These are phyloP conservation scores for Spheniscus humboldti DNA, from an alignment of 2,797 vertebrate species.

Conservation along the genomic window DNA sequence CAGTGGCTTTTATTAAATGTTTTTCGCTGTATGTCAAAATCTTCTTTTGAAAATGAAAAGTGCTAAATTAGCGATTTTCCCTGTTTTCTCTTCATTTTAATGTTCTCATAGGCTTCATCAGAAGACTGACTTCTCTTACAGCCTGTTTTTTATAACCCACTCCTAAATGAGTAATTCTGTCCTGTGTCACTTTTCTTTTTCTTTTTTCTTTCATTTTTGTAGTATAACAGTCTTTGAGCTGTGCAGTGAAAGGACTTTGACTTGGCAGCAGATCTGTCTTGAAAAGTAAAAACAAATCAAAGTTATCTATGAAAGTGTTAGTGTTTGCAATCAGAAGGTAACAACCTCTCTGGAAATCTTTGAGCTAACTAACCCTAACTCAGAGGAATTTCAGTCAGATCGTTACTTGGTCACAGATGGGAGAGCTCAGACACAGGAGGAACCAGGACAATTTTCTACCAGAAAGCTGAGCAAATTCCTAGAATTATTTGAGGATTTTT, in stretches of 20 bases:
- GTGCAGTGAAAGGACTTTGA: not conserved
- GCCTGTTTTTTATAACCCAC: not conserved
- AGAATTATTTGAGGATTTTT: not conserved
- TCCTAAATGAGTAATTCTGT: not conserved
- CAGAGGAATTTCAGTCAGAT: not conserved
- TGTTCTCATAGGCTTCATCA: not conserved
- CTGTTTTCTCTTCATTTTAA: not conserved
- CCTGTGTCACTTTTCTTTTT: too few relatives aligned
- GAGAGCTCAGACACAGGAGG: not conserved
- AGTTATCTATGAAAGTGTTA: not conserved
- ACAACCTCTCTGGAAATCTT: not conserved
- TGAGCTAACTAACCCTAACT: not conserved
- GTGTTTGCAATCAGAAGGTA: not conserved
- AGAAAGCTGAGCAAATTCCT: not conserved
- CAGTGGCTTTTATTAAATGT: not conserved
- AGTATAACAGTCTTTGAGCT: not conserved
- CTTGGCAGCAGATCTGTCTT: not conserved
- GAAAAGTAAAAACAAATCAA: not conserved
- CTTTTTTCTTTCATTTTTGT: not conserved
- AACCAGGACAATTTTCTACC: not conserved
- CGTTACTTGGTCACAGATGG: not conserved
- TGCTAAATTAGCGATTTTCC: not conserved
- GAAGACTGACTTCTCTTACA: not conserved
- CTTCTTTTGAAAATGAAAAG: conserved; percentile 18
- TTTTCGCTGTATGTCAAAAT: conserved; percentile 1